phyloP scores from a whole-genome alignment of 2,888 invertebrate genomes.

The Drosophila multiciliata region DNA sequence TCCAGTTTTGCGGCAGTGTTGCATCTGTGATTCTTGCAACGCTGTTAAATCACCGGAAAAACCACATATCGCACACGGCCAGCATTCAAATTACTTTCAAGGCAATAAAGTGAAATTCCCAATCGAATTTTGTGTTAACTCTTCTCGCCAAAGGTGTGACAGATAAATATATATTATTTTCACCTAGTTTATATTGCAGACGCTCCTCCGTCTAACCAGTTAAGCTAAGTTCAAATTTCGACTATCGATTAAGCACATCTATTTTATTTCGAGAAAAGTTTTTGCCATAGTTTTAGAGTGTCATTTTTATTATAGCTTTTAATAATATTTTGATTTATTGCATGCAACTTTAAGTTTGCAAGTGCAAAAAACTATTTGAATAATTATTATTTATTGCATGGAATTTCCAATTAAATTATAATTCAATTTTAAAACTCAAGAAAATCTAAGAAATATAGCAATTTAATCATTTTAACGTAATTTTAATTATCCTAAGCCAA shows the following conservation, averaged over 20 bases:
- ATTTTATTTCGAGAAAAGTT: not conserved
- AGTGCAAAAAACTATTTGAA: not conserved
- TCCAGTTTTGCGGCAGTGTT: slow-evolving; percentile 5
- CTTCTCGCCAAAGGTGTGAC: slow-evolving; percentile 26
- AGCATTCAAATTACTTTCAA: slow-evolving; percentile 69
- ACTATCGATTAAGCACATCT: slow-evolving; percentile 12
- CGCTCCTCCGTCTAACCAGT: slow-evolving; percentile 15
- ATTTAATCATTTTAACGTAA: not conserved
- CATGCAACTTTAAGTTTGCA: not conserved
- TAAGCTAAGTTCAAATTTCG: slow-evolving; percentile 12
- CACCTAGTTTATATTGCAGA: not conserved
- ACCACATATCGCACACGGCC: slow-evolving; percentile 59
- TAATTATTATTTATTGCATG: not conserved
- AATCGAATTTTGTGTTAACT: slow-evolving; percentile 54
- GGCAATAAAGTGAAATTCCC: slow-evolving; percentile 55
- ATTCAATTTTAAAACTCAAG: not conserved
- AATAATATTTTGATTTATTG: not conserved
- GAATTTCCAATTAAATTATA: not conserved
- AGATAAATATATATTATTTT: slow-evolving; percentile 39
- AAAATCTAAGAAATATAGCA: not conserved
- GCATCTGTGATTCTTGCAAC: slow-evolving; percentile 12
- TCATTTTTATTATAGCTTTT: not conserved
- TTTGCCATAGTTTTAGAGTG: not conserved
- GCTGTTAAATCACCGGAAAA: slow-evolving; percentile 75
- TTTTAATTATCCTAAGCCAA: not conserved